Conservation (phyloP, 2,113 vertebrate genomes). For the Nothocercus nigrocapillus region DNA sequence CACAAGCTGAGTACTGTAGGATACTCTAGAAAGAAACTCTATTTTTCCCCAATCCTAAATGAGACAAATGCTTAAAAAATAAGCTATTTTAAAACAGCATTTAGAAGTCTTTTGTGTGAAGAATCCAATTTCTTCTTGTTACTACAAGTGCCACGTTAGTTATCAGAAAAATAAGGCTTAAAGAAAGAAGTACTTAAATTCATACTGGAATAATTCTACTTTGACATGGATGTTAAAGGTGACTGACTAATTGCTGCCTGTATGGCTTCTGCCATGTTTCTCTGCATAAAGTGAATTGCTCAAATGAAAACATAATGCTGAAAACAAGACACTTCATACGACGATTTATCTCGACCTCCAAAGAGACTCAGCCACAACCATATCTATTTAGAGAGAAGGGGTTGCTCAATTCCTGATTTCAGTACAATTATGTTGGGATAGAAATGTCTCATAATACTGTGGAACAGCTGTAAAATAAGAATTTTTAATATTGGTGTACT, state of each 20-base stretch:
- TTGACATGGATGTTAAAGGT: background rate
- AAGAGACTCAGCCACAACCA: background rate
- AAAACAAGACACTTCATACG: background rate
- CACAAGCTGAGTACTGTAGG: background rate
- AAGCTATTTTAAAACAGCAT: background rate
- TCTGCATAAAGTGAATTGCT: background rate
- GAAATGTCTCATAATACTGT: background rate
- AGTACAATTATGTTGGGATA: background rate
- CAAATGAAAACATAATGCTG: background rate
- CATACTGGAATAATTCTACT: accelerated
- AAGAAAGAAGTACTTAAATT: background rate
- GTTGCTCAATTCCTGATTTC: background rate
- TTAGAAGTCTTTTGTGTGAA: background rate
- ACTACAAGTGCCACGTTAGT: background rate
- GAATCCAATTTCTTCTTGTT: background rate
- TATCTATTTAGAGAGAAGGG: background rate
- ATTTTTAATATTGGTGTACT: background rate
- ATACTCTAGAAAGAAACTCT: background rate
- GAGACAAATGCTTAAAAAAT: background rate
- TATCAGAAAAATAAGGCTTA: background rate
- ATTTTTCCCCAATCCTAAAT: background rate
- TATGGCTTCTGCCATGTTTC: background rate
- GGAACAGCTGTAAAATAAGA: background rate
- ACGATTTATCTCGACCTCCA: background rate
- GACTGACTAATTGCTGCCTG: background rate